These are phyloP conservation scores for Pomacea canaliculata DNA, from an alignment of 2,888 invertebrate species.

Conservation along the genomic window DNA sequence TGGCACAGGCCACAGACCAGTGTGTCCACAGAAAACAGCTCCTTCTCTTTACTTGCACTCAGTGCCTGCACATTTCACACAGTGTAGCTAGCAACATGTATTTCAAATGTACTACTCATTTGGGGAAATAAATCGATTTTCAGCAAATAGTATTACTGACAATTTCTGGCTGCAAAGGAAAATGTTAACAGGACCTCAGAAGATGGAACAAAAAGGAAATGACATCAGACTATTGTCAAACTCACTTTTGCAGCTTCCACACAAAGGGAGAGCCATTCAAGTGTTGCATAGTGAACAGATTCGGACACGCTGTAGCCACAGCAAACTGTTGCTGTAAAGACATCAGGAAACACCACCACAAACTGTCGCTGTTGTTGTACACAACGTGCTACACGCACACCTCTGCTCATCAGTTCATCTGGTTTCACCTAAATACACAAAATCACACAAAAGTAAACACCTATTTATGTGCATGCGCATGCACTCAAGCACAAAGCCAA, in stretches of 20 bases:
- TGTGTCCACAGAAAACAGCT: constrained; percentile 89
- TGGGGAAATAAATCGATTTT: no score
- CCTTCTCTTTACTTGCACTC: constrained; percentile 86
- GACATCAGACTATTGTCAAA: not conserved
- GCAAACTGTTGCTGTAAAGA: constrained; percentile 88
- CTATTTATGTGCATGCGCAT: no score
- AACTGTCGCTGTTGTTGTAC: constrained; percentile 90
- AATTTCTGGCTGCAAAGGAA: no score
- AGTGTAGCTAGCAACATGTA: not conserved
- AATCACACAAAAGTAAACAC: no score
- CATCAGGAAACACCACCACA: constrained; percentile 89
- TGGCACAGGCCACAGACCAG: constrained; percentile 83
- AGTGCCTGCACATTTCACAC: constrained; percentile 77
- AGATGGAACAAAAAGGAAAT: no score
- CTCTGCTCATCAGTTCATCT: constrained; percentile 79
- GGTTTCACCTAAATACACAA: constrained; percentile 78
- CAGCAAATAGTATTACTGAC: no score
- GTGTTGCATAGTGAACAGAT: constrained; percentile 90
- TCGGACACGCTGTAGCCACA: constrained; percentile 92
- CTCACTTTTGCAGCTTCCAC: constrained; percentile 79
- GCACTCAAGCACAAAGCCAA: no score
- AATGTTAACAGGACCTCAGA: no score
- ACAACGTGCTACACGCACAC: constrained; percentile 83
- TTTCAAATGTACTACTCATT: no score
- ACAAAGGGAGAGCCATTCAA: constrained; percentile 82